phyloP scores from a whole-genome alignment of 2,113 vertebrate species.

The Lonchura striata region DNA sequence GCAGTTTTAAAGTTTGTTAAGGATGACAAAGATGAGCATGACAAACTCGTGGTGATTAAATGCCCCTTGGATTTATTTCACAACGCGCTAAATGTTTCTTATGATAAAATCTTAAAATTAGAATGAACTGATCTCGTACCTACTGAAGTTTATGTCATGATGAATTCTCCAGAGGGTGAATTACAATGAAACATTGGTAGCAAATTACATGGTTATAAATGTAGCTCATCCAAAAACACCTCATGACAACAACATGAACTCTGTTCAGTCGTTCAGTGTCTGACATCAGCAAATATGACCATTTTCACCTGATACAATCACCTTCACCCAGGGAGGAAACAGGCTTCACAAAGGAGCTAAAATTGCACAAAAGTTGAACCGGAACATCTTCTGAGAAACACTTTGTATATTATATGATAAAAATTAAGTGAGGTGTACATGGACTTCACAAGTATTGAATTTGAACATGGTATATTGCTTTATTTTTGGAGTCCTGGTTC shows the following conservation, averaged over 20 bases:
- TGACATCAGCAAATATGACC: background rate
- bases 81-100: slow-evolving; percentile 30
- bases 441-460: background rate
- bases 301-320: background rate
- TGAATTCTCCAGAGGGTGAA: slow-evolving; percentile 49
- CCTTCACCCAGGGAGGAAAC: background rate
- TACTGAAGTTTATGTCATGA: slow-evolving; percentile 43
- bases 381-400: background rate
- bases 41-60: slow-evolving; percentile 45
- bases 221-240: slow-evolving; percentile 33
- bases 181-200: slow-evolving; percentile 35
- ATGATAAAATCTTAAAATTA: slow-evolving; percentile 53
- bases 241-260: background rate
- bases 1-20: slow-evolving; percentile 55
- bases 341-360: background rate
- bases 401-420: background rate
- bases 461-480: background rate
- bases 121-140: slow-evolving; percentile 49
- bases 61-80: slow-evolving; percentile 52
- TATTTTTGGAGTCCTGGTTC: background rate
- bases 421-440: background rate
- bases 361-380: background rate
- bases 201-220: slow-evolving; percentile 39
- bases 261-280: background rate
- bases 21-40: slow-evolving; percentile 48